These are phyloP conservation scores for Atherinosoma microstoma DNA, from an alignment of 2,797 vertebrate genomes.

Conservation along the genomic window DNA sequence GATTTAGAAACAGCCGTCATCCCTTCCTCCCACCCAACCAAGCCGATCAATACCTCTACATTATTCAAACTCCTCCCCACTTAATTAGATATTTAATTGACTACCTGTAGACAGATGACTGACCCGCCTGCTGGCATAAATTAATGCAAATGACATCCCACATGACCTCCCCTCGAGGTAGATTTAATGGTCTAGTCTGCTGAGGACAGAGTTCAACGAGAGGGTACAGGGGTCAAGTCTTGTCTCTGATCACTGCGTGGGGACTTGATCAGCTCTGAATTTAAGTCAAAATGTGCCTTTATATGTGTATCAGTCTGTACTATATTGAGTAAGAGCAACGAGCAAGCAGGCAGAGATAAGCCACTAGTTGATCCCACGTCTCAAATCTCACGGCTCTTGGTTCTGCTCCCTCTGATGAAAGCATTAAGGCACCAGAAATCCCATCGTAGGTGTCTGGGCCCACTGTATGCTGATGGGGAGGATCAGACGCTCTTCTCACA, in stretches of 20 bases:
- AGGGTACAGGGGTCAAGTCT: conserved; percentile 48
- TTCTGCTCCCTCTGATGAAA: conserved; percentile 50
- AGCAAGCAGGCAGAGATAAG: conserved; percentile 20
- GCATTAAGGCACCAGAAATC: conserved; percentile 58
- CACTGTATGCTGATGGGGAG: conserved; percentile 70
- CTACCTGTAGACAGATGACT: conserved; percentile 81
- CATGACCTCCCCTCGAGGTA: conserved; percentile 57
- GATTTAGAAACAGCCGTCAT: conserved; percentile 73
- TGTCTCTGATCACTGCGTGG: conserved; percentile 53
- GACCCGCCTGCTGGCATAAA: conserved; percentile 75
- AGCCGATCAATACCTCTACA: conserved; percentile 82
- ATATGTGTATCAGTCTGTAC: neutral
- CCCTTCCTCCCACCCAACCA: conserved; percentile 51
- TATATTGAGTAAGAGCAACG: conserved; percentile 4
- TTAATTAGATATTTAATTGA: conserved; percentile 88
- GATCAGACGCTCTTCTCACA: conserved; percentile 75
- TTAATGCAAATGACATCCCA: conserved; percentile 79
- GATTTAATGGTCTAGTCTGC: conserved; percentile 66
- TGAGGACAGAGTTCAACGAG: conserved; percentile 74
- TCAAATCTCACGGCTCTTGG: conserved; percentile 28
- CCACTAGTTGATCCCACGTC: conserved; percentile 65
- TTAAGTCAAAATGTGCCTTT: neutral
- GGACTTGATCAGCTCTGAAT: conserved; percentile 32
- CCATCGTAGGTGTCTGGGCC: conserved; percentile 65
- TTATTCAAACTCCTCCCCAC: conserved; percentile 85